Conservation (phyloP, 1,140 invertebrate species). For the Latrodectus geometricus region DNA sequence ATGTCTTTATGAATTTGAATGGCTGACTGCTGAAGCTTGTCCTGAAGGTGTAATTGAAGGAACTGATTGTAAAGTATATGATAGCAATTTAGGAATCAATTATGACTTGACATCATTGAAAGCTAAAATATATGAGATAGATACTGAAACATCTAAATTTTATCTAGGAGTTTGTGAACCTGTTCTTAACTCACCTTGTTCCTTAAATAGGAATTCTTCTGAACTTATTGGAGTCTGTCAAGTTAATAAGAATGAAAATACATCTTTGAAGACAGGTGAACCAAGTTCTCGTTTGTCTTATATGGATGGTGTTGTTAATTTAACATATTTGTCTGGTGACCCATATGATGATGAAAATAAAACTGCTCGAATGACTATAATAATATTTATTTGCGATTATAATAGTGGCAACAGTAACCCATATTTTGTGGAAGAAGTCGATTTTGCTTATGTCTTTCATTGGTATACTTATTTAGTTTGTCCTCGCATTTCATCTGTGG, state of each 20-base stretch:
- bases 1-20: conserved; percentile 68
- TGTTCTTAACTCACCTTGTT: conserved; percentile 64
- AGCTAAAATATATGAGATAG: conserved; percentile 61
- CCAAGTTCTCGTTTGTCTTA: conserved; percentile 64
- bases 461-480: conserved; percentile 69
- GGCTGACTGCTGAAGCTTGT: conserved; percentile 69
- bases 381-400: conserved; percentile 68
- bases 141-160: conserved; percentile 65
- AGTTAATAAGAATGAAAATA: conserved; percentile 10
- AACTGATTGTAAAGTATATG: conserved; percentile 66
- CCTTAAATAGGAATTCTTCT: conserved; percentile 9
- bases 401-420: conserved; percentile 66
- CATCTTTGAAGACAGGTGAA: conserved; percentile 63
- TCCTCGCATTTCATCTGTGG: conserved; percentile 64
- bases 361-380: conserved; percentile 65
- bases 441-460: conserved; percentile 67
- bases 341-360: conserved; percentile 65
- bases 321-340: conserved; percentile 68
- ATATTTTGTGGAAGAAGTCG: conserved; percentile 65
- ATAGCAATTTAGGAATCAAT: conserved; percentile 64
- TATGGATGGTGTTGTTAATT: conserved; percentile 68
- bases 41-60: conserved; percentile 65
- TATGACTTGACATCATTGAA: conserved; percentile 68
- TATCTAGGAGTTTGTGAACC: conserved; percentile 68
- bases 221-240: conserved; percentile 67